Conservation (phyloP, 2,113 vertebrate genomes). For the Microcebus murinus region DNA sequence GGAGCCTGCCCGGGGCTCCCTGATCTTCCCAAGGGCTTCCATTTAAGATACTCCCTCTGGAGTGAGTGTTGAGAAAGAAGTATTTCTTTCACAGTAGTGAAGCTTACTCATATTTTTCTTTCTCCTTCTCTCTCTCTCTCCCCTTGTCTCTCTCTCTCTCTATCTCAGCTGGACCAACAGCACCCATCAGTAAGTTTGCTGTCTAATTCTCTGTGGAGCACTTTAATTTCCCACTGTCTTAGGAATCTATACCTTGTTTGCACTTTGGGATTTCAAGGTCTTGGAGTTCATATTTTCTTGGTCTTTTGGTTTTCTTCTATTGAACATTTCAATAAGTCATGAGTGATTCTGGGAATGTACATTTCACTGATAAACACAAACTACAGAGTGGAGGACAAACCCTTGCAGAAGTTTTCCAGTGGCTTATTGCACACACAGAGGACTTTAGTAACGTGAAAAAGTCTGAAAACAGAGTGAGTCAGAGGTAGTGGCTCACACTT, state of each 20-base stretch:
- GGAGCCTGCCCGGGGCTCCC: background rate
- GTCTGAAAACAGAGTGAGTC: too few species aligned
- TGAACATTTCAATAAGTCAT: background rate
- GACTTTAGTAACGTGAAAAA: background rate
- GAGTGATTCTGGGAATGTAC: background rate
- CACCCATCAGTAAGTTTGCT: slow-evolving; percentile 74
- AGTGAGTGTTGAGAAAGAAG: background rate
- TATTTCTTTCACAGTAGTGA: background rate
- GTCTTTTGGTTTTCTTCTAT: background rate
- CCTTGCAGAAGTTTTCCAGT: background rate
- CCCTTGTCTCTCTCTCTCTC: background rate
- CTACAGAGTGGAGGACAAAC: background rate
- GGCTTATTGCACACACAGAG: background rate
- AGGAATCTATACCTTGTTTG: background rate
- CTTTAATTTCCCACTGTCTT: background rate
- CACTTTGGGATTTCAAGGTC: background rate
- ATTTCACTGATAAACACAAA: background rate
- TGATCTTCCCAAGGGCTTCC: background rate
- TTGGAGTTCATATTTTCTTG: background rate
- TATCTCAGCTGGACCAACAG: slow-evolving; percentile 61
- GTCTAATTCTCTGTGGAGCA: background rate
- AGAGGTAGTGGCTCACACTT: too few species aligned
- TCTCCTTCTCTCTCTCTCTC: background rate
- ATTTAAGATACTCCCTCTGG: background rate
- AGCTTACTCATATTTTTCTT: background rate